Percentiles rank a stretch among this genome's conserved stretches.
Evolutionary conservation across 2,888 invertebrate species (phyloP).

Genomic region (Drosophila demipolita): DNA sequence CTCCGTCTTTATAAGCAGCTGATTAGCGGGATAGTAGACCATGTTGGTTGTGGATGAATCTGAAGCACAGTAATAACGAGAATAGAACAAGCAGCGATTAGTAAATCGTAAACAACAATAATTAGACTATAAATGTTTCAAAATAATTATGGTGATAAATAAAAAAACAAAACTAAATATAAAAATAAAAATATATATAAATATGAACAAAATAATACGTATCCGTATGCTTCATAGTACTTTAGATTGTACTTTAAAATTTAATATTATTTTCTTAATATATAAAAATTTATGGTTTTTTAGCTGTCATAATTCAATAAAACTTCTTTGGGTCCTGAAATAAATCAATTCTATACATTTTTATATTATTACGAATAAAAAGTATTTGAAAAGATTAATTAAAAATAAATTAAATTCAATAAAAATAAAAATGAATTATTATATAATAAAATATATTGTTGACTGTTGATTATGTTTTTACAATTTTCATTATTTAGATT

Average conservation of each 20-base stretch:
- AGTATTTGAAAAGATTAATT: not conserved
- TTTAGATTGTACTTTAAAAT: not conserved
- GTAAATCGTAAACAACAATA: not conserved
- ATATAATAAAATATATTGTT: not conserved
- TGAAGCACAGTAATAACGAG: constrained; percentile 38
- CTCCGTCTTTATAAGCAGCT: constrained; percentile 84
- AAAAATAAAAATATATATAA: not conserved
- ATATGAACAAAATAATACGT: not conserved
- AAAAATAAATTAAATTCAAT: too few relatives aligned
- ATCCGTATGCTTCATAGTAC: not conserved
- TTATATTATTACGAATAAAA: not conserved
- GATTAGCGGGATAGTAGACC: constrained; percentile 85
- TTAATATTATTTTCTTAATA: not conserved
- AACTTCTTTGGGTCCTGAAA: not conserved
- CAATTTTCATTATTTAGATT: not conserved
- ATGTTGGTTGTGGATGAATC: constrained; percentile 82
- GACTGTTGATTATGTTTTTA: not conserved
- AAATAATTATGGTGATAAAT: not conserved
- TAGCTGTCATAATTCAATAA: not conserved
- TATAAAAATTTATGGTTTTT: not conserved
- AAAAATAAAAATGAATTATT: not conserved
- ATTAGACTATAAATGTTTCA: not conserved
- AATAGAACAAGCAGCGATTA: not conserved
- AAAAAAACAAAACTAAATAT: not conserved
- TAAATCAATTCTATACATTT: not conserved